phyloP scores from a whole-genome alignment of 2,113 vertebrate species.

The Albula glossodonta region DNA sequence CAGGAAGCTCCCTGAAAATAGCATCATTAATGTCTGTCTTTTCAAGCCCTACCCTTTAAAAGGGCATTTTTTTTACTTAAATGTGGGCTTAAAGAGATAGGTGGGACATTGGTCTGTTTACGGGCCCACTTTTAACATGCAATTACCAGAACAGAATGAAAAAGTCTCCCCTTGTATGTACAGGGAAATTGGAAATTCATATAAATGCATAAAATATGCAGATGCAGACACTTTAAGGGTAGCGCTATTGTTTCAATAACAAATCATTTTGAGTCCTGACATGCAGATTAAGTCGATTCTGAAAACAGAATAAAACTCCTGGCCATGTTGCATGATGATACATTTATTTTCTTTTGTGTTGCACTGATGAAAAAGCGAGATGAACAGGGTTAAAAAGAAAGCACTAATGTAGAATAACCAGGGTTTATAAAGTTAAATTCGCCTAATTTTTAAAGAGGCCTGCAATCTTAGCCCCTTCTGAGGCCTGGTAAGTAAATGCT shows the following conservation, averaged over 20 bases:
- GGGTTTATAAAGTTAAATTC: neutral
- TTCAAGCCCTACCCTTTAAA: too few species aligned
- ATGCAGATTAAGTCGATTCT: neutral
- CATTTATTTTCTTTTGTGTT: neutral
- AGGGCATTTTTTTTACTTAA: too few species aligned
- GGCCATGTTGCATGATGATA: neutral
- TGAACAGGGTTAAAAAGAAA: neutral
- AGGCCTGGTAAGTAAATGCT: neutral
- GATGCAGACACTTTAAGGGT: neutral
- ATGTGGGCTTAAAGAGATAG: too few species aligned
- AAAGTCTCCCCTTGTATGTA: neutral
- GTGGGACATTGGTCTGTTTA: neutral
- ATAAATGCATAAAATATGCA: neutral
- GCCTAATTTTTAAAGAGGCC: neutral
- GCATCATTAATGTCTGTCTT: too few species aligned
- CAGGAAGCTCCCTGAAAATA: too few species aligned
- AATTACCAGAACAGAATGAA: too few species aligned
- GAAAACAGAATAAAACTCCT: neutral
- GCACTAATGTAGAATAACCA: neutral
- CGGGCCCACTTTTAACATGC: neutral
- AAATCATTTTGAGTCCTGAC: neutral
- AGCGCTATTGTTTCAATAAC: too few species aligned
- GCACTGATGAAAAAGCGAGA: neutral
- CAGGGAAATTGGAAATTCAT: neutral
- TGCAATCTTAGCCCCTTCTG: conserved; percentile 19